Percentiles rank a stretch among this genome's conserved stretches.
Evolutionary conservation across 2,113 vertebrate genomes (phyloP).

Genomic region (Connochaetes taurinus): DNA sequence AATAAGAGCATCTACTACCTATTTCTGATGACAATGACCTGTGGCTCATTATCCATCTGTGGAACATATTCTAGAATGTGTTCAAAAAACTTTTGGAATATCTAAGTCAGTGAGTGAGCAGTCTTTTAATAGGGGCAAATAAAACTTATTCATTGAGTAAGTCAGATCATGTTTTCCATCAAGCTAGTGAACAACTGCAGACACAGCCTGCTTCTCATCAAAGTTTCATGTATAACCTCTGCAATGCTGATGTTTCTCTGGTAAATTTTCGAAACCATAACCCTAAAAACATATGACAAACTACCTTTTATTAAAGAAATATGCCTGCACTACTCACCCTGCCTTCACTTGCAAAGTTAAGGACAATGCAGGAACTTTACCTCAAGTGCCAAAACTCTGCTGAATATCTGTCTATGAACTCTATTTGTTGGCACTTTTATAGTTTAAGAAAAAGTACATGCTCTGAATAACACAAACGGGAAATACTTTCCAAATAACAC

Average conservation of each 20-base stretch:
- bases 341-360: conserved; percentile 50
- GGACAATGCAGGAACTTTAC: conserved; percentile 49
- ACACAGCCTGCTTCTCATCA: conserved; percentile 77
- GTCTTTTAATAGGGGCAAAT: conserved; percentile 62
- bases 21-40: not conserved
- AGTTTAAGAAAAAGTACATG: conserved; percentile 54
- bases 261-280: conserved; percentile 73
- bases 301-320: conserved; percentile 71
- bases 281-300: conserved; percentile 74
- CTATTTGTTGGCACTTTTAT: conserved; percentile 67
- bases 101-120: conserved; percentile 57
- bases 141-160: conserved; percentile 72
- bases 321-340: conserved; percentile 48
- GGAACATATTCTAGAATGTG: not conserved
- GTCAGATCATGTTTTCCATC: conserved; percentile 73
- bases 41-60: not conserved
- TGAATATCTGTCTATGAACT: conserved; percentile 62
- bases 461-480: conserved; percentile 55
- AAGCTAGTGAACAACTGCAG: conserved; percentile 76
- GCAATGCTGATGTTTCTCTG: conserved; percentile 73
- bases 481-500: conserved; percentile 44
- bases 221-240: conserved; percentile 64
- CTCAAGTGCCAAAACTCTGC: conserved; percentile 67
- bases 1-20: not conserved
- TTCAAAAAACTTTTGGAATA: not conserved